A percentile compares a stretch with the other conserved stretches of the same genome.
These are phyloP conservation scores for Gerris lacustris DNA, from an alignment of 2,888 invertebrate species.

Conservation along the genomic window DNA sequence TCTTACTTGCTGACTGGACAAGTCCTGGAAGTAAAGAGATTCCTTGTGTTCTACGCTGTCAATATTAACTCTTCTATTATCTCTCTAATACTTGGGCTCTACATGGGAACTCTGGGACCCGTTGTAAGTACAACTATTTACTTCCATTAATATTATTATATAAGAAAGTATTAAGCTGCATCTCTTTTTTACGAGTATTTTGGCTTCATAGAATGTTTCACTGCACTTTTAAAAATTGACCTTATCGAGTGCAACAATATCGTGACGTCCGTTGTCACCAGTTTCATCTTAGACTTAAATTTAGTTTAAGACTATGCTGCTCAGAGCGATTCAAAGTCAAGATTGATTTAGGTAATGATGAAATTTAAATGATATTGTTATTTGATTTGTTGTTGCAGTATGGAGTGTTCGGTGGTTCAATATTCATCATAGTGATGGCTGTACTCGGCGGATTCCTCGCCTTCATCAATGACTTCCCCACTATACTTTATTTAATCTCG, in stretches of 20 bases:
- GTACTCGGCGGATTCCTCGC: constrained; percentile 46
- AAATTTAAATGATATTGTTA: too few species aligned
- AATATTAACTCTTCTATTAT: constrained; percentile 41
- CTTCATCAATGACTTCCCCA: constrained; percentile 43
- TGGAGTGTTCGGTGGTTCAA: constrained; percentile 43
- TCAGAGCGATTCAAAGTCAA: too few species aligned
- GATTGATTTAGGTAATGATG: too few species aligned
- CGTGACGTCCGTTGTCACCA: too few species aligned
- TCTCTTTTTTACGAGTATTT: too few species aligned
- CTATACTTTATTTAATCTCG: constrained; percentile 42
- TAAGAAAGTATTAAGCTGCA: too few species aligned
- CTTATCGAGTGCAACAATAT: too few species aligned
- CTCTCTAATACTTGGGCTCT: constrained; percentile 44
- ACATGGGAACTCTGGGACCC: constrained; percentile 41
- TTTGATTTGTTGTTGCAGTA: constrained; percentile 32
- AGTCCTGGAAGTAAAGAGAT: constrained; percentile 40
- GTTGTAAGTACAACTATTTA: constrained; percentile 32
- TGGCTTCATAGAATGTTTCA: too few species aligned
- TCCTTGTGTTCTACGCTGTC: constrained; percentile 41
- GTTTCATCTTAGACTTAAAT: too few species aligned
- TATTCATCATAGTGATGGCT: constrained; percentile 42
- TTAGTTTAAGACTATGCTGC: too few species aligned
- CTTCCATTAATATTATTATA: too few species aligned
- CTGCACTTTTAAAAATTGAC: too few species aligned
- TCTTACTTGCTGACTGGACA: constrained; percentile 47